Evolutionary conservation across 2,113 vertebrate genomes (phyloP), one percentile per base, ranked within the genome.

Genomic region (Pitta sordida): DNA sequence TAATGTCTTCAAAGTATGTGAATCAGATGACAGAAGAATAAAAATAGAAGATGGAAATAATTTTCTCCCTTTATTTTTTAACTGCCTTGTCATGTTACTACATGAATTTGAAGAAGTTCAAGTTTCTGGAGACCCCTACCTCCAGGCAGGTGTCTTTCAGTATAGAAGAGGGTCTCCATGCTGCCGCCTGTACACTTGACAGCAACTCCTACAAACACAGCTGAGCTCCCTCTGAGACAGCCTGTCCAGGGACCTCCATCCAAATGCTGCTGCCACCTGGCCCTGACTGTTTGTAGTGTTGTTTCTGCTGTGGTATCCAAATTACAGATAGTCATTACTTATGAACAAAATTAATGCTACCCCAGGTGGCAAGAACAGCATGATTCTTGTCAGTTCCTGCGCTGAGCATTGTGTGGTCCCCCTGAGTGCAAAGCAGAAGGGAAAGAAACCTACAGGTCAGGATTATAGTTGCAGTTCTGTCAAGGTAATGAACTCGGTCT

Each of bases 181-280:
- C 37, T 62, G 27, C n/a, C 48, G 16, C 69, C 41, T 21, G 21
- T 22, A 39, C 4, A 8, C 0, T 0, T 17, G 43, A 32, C 51
- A 78, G 48, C 20, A 79, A 10, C 15, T 51, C 43, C 32, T 37
- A 62, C 48, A 68, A 58, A 58, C 0, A 0, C 30, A 58, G n/a
- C 49, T 36, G 37, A 63, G 48, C 30, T 83, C 48, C 24, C 53
- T 48, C 15, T 6, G 30, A 41, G 44, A 16, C 10, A 63, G 22
- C 29, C 34, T 37, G 36, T 52, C 24, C 34, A 15, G 39, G 39
- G 32, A 65, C 11, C 41, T 49, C 78, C 7, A 0, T 13, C 32
- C 0, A 0, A 64, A 63, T 0, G 1, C 30, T 17, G 53, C 29
- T 48, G 62, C 23, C 9, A 9, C 52, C n/a, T 11, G 9, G 34